A percentile compares a stretch with the other conserved stretches of the same genome.
Evolutionary conservation across 37 sponge, comb jelly and placozoan genomes (phyloP).

Genomic region (Mnemiopsis leidyi): DNA sequence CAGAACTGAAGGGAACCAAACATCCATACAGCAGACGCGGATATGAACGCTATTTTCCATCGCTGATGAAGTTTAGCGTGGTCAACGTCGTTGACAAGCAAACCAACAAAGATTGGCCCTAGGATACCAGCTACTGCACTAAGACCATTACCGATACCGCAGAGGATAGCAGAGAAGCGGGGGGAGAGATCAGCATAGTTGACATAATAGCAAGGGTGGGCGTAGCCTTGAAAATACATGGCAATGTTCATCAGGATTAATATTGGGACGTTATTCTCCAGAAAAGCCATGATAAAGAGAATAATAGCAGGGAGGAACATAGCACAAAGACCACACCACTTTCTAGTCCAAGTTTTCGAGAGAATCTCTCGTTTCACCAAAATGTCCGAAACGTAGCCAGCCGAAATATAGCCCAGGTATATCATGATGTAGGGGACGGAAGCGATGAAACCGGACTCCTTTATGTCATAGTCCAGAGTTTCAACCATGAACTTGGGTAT

Average conservation of each 20-base stretch:
- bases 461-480: not conserved
- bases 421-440: conserved; percentile 38
- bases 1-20: conserved; percentile 10
- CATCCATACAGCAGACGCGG: not conserved
- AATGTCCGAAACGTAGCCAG: not conserved
- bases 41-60: conserved; percentile 26
- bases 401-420: not conserved
- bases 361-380: not conserved
- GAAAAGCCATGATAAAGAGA: not conserved
- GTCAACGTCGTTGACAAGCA: not conserved
- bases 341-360: not conserved
- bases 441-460: conserved; percentile 18
- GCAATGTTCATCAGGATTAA: conserved; percentile 50
- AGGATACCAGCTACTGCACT: conserved; percentile 25
- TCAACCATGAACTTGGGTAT: conserved; percentile 43
- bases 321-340: not conserved
- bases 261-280: not conserved
- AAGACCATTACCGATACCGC: conserved; percentile 19
- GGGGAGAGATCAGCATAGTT: conserved; percentile 56
- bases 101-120: conserved; percentile 10
- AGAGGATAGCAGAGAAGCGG: conserved; percentile 23
- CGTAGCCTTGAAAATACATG: conserved; percentile 51
- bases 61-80: not conserved
- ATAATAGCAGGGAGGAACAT: conserved; percentile 8
- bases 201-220: not conserved